Evolutionary conservation across 1,140 invertebrate species (phyloP), one percentile per base, ranked within the genome.

Genomic region (Musca domestica): DNA sequence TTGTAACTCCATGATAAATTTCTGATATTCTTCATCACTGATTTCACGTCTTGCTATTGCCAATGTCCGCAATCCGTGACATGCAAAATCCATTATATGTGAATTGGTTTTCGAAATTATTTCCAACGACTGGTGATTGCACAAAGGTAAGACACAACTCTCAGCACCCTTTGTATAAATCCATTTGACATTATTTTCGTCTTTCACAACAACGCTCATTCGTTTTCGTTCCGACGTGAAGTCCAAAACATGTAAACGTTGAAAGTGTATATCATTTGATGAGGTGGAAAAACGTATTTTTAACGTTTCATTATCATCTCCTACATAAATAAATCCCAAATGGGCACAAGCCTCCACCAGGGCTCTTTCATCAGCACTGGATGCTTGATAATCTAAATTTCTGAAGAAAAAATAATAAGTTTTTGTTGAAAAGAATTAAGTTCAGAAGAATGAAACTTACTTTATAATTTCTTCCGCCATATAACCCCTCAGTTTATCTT

Each of bases 201-300:
- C 90, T 72, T 86, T 87, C 0, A 96, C 87, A 63, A 98, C 90
- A 0, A 98, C 90, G 2, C 94, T 96, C 96, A 98, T 98, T 70
- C 96, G 84, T 83, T 98, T 98, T 61, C 96, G 85, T 22, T 91
- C 87, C 12, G 94, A 96, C 0, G 94, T 98, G 79, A 99, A 99
- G 78, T 99, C 98, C 22, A 99, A 87, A 0, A 98, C 90, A 82
- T 98, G 95, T 17, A 99, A 83, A 49, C 98, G 88, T 83, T 98
- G 90, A 83, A 94, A 98, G 34, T 73, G 66, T 77, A 76, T 70
- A 77, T 76, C 70, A 81, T 30, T 20, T 80, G 78, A 1, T n/a
- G 78, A 78, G 1, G 78, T 78, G 5, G 77, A 74, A 30, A 79
- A 69, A 0, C 73, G 70, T 69, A 70, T 83, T 47, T 71, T 72